These are phyloP conservation scores for Thera obeliscata DNA, from an alignment of 2,888 invertebrate genomes.

Conservation along the genomic window DNA sequence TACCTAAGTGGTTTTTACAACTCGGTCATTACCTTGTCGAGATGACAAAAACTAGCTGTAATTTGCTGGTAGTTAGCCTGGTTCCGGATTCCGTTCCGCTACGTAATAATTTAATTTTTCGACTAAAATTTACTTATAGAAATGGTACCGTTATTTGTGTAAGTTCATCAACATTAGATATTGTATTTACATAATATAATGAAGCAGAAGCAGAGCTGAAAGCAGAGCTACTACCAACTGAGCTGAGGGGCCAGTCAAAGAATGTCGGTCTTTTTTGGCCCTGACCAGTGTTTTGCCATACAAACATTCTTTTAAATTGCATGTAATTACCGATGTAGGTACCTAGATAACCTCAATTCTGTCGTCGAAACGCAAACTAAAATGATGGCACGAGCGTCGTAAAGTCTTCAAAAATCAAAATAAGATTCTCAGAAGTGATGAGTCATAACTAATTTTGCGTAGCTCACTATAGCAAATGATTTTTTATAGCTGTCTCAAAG, in stretches of 20 bases:
- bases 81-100: conserved; percentile 21
- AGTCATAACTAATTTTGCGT: conserved; percentile 8
- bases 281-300: too few relatives aligned
- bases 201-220: too few relatives aligned
- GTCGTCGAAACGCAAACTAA: neutral
- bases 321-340: too few relatives aligned
- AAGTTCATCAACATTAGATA: too few relatives aligned
- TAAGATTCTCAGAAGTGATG: conserved; percentile 1
- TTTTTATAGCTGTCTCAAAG: neutral
- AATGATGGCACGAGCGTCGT: conserved; percentile 4
- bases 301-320: too few relatives aligned
- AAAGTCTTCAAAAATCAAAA: neutral
- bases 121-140: neutral
- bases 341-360: too few relatives aligned
- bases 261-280: too few relatives aligned
- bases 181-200: too few relatives aligned
- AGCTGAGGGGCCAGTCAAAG: too few relatives aligned
- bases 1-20: conserved; percentile 27
- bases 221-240: too few relatives aligned
- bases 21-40: conserved; percentile 23
- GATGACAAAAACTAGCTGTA: conserved; percentile 26
- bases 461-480: conserved; percentile 2
- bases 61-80: conserved; percentile 14
- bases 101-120: neutral
- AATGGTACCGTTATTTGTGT: too few relatives aligned